Evolutionary conservation across 2,888 invertebrate species (phyloP).

Genomic region (Latrodectus elegans): DNA sequence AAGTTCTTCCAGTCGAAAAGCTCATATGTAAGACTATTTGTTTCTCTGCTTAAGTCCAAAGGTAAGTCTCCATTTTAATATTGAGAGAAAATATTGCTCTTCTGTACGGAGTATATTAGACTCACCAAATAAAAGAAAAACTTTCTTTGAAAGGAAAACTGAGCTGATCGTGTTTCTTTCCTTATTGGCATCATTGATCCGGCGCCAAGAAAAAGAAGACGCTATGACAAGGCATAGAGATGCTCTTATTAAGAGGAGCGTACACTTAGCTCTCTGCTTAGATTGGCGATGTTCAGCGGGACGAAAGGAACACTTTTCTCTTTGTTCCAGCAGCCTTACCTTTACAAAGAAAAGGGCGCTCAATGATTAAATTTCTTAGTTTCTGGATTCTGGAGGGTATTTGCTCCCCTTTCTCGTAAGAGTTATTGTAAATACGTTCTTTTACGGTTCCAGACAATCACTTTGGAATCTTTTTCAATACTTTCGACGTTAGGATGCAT

Average conservation of each 20-base stretch:
- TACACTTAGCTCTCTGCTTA: constrained; percentile 24
- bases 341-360: background rate
- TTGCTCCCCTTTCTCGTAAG: background rate
- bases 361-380: constrained; percentile 32
- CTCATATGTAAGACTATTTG: no score
- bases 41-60: no score
- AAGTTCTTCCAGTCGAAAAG: no score
- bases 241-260: constrained; percentile 36
- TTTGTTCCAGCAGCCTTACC: constrained; percentile 17
- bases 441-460: background rate
- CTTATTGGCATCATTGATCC: constrained; percentile 46
- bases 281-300: constrained; percentile 31
- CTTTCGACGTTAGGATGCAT: no score
- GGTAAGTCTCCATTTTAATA: no score
- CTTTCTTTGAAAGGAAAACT: no score
- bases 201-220: constrained; percentile 12
- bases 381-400: constrained; percentile 16
- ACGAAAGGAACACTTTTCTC: constrained; percentile 20
- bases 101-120: no score
- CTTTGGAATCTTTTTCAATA: no score
- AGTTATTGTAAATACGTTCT: background rate
- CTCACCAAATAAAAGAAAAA: no score
- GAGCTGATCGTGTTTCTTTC: background rate
- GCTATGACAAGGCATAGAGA: constrained; percentile 16
- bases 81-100: no score